Percentiles rank a stretch among this genome's conserved stretches.
Conservation (phyloP, 2,888 invertebrate genomes). For the Gasteruption jaculator region DNA sequence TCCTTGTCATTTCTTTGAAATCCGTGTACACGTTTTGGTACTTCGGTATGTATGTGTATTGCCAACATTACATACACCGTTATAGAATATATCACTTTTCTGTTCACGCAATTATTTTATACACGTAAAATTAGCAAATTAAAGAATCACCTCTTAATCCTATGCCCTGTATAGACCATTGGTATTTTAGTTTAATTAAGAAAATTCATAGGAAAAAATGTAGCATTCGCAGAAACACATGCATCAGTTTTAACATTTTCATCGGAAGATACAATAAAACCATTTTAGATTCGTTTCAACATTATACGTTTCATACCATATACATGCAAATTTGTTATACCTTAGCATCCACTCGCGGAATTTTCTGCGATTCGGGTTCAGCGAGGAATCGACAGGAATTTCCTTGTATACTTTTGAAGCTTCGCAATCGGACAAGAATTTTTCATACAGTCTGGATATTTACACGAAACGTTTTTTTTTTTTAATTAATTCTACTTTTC, state of each 20-base stretch:
- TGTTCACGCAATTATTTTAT: constrained; percentile 15
- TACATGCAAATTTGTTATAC: constrained; percentile 7
- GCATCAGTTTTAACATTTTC: neutral
- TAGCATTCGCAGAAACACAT: constrained; percentile 24
- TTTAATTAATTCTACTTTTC: neutral
- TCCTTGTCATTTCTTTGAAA: constrained; percentile 7
- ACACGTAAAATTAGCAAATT: constrained; percentile 31
- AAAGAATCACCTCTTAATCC: constrained; percentile 38
- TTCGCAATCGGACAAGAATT: neutral
- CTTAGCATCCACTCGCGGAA: constrained; percentile 18
- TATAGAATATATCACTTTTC: constrained; percentile 23
- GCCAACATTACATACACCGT: constrained; percentile 31
- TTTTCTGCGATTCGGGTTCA: constrained; percentile 29
- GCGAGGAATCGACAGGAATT: constrained; percentile 29
- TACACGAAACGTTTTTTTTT: constrained; percentile 14
- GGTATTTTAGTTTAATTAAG: constrained; percentile 39
- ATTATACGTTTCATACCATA: constrained; percentile 13
- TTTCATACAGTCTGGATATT: constrained; percentile 16
- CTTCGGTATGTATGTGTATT: constrained; percentile 28
- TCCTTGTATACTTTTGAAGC: constrained; percentile 22
- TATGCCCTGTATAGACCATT: constrained; percentile 52
- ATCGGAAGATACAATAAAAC: constrained; percentile 6
- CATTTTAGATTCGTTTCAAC: too few relatives aligned
- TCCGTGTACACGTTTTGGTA: constrained; percentile 23
- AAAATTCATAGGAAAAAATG: constrained; percentile 39